A percentile compares a stretch with the other conserved stretches of the same genome.
phyloP scores from a whole-genome alignment of 2,113 vertebrate species.

The Bos indicus region DNA sequence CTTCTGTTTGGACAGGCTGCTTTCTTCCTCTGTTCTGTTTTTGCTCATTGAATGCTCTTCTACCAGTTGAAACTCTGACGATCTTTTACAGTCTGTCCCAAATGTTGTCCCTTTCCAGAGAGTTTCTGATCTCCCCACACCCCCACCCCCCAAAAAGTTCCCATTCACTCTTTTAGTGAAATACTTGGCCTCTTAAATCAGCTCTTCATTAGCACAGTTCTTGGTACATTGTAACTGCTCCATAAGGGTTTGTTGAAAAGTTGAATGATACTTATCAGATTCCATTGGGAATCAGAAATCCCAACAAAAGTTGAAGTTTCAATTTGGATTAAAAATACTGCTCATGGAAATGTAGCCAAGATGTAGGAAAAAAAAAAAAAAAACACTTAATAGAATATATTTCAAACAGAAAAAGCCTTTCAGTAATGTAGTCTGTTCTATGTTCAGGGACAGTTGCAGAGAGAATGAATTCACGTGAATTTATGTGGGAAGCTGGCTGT shows the following conservation, averaged over 20 bases:
- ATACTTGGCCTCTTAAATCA: not conserved
- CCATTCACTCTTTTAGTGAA: not conserved
- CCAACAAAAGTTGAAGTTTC: not conserved
- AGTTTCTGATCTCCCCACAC: not conserved
- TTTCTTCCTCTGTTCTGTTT: not conserved
- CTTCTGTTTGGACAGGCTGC: not conserved
- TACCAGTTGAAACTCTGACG: not conserved
- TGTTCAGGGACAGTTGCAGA: not conserved
- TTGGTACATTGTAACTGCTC: not conserved
- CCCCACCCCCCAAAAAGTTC: accelerated
- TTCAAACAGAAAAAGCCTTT: not conserved
- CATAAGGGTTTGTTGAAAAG: not conserved
- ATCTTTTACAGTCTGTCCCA: not conserved
- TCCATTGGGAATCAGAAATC: not conserved
- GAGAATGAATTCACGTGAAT: not conserved
- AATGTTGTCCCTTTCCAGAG: not conserved
- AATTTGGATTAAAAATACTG: not conserved
- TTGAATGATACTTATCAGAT: not conserved
- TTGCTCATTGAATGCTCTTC: not conserved
- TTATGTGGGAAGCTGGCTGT: conserved; percentile 38
- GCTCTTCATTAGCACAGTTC: not conserved
- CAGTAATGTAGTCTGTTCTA: not conserved
- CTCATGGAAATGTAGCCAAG: not conserved
- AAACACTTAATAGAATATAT: not conserved
- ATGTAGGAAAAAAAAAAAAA: not conserved